Conservation (phyloP, 2,888 invertebrate species). For the Cerastoderma edule region DNA sequence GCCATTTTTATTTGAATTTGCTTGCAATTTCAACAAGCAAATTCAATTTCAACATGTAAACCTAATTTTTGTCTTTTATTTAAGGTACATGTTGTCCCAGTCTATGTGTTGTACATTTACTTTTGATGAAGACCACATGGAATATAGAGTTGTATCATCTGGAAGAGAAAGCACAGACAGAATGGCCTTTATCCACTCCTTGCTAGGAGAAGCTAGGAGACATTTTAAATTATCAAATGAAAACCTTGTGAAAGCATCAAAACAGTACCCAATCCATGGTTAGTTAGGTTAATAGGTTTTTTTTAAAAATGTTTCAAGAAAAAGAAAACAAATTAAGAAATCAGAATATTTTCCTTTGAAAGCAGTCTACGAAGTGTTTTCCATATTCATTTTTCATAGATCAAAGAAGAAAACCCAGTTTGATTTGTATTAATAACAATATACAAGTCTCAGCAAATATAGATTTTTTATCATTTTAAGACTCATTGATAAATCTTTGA, state of each 20-base stretch:
- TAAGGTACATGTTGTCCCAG: conserved; percentile 32
- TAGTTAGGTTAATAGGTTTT: conserved; percentile 3
- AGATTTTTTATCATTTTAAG: too few species aligned
- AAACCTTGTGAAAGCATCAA: conserved; percentile 83
- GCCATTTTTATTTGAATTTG: too few species aligned
- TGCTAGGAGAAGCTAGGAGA: conserved; percentile 76
- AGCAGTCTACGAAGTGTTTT: too few species aligned
- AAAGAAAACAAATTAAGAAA: too few species aligned
- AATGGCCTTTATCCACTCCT: conserved; percentile 47
- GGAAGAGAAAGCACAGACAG: background rate
- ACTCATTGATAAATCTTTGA: too few species aligned
- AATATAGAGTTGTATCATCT: conserved; percentile 14
- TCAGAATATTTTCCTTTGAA: too few species aligned
- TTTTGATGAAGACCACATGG: conserved; percentile 1
- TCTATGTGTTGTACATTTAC: conserved; percentile 6
- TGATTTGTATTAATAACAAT: too few species aligned
- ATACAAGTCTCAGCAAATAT: too few species aligned
- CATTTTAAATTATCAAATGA: conserved; percentile 81
- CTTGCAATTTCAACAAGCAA: too few species aligned
- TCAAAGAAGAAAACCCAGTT: too few species aligned
- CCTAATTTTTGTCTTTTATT: conserved; percentile 13
- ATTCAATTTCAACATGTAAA: background rate
- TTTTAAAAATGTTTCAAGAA: too few species aligned
- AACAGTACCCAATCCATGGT: conserved; percentile 84
- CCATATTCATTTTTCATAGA: too few species aligned